These are phyloP conservation scores for Harpagoxenus sublaevis DNA, from an alignment of 2,888 invertebrate genomes.

Conservation along the genomic window DNA sequence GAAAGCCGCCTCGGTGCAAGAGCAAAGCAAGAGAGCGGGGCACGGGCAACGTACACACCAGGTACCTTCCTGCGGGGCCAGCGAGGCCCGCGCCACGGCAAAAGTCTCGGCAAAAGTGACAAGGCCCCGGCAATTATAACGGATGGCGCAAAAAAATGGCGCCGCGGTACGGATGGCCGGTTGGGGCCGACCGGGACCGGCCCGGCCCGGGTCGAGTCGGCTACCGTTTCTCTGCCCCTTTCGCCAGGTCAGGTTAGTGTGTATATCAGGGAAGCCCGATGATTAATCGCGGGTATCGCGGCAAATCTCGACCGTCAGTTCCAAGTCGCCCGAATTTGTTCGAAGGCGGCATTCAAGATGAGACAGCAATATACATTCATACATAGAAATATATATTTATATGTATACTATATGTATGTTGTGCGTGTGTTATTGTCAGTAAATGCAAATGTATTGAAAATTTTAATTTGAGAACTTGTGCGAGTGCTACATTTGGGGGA, in stretches of 20 bases:
- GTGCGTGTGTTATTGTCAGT: not conserved
- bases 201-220: too few relatives aligned
- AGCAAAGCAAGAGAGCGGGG: not conserved
- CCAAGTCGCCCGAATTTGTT: slow-evolving; percentile 12
- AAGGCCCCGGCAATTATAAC: slow-evolving; percentile 79
- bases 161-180: slow-evolving; percentile 57
- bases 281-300: slow-evolving; percentile 50
- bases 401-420: not conserved
- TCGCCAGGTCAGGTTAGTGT: slow-evolving; percentile 37
- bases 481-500: not conserved
- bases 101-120: slow-evolving; percentile 76
- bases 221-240: slow-evolving; percentile 60
- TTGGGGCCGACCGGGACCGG: slow-evolving; percentile 35
- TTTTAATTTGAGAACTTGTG: not conserved
- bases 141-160: slow-evolving; percentile 76
- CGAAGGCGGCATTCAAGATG: not conserved
- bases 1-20: slow-evolving; percentile 67
- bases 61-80: slow-evolving; percentile 69
- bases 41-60: slow-evolving; percentile 60
- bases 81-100: slow-evolving; percentile 65
- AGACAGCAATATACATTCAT: not conserved
- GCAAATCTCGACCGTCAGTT: slow-evolving; percentile 21
- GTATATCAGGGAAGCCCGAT: slow-evolving; percentile 35
- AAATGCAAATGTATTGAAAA: not conserved
- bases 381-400: too few relatives aligned